Conservation (phyloP, 1,140 invertebrate species). For the Vanessa tameamea region DNA sequence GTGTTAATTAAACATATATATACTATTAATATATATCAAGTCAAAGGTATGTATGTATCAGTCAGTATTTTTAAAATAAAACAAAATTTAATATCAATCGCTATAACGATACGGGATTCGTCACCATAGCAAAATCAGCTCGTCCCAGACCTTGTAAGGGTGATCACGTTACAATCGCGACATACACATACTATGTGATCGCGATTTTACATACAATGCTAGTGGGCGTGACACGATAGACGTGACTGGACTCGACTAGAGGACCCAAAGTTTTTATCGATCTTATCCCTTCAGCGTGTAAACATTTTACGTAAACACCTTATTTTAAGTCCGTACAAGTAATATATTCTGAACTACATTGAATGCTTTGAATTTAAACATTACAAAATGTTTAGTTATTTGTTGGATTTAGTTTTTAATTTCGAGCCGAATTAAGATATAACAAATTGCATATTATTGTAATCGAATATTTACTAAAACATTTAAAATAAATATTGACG, state of each 20-base stretch:
- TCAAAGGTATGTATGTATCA: too few species aligned
- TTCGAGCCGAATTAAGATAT: too few species aligned
- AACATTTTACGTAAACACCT: slow-evolving; percentile 11
- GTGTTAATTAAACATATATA: too few species aligned
- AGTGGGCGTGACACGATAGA: slow-evolving; percentile 52
- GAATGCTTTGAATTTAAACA: neutral
- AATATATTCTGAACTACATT: neutral
- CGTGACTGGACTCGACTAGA: slow-evolving; percentile 25
- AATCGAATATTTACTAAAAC: too few species aligned
- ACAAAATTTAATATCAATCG: neutral
- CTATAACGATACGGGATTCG: slow-evolving; percentile 17
- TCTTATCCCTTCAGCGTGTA: slow-evolving; percentile 14
- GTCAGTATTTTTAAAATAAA: neutral
- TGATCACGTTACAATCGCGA: slow-evolving; percentile 49
- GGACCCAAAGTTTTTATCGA: slow-evolving; percentile 26
- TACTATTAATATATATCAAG: too few species aligned
- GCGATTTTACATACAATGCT: slow-evolving; percentile 70
- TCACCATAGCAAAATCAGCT: slow-evolving; percentile 47
- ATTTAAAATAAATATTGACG: too few species aligned
- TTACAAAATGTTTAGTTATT: neutral
- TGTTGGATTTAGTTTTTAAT: neutral
- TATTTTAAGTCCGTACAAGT: neutral
- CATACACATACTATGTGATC: slow-evolving; percentile 36
- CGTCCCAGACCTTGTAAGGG: slow-evolving; percentile 59
- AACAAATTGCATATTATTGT: too few species aligned